A percentile compares a stretch with the other conserved stretches of the same genome.
Conservation (phyloP, 2,113 vertebrate species). For the Melanostigma gelatinosum region DNA sequence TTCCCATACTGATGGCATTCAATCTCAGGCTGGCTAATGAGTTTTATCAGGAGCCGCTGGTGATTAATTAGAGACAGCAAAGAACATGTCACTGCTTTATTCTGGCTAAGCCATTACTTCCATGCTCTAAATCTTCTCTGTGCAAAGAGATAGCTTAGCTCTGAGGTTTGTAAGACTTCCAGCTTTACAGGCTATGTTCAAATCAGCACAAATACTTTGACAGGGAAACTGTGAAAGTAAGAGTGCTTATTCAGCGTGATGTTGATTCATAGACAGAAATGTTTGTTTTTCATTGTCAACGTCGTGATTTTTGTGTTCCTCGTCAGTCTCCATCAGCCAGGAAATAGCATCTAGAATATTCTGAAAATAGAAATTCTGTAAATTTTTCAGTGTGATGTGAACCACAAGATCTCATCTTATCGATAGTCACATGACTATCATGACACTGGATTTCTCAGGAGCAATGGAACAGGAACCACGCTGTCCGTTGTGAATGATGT, state of each 20-base stretch:
- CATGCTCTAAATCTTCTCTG: conserved; percentile 38
- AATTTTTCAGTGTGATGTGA: background rate
- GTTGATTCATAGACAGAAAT: background rate
- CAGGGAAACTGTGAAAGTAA: background rate
- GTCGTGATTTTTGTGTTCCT: background rate
- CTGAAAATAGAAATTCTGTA: background rate
- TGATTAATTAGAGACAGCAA: conserved; percentile 80
- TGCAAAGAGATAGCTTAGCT: conserved; percentile 47
- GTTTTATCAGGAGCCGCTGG: conserved; percentile 78
- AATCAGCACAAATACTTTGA: conserved; percentile 27
- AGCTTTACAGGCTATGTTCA: conserved; percentile 29
- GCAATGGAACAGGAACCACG: background rate
- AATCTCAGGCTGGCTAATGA: conserved; percentile 75
- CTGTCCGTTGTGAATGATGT: conserved; percentile 32
- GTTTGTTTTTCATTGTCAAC: background rate
- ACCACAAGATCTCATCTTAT: background rate
- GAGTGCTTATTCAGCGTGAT: background rate
- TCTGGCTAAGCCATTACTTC: conserved; percentile 61
- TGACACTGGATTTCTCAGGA: background rate
- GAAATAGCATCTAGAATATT: background rate
- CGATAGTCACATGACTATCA: conserved; percentile 9
- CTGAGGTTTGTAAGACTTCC: conserved; percentile 31
- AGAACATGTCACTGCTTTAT: conserved; percentile 69
- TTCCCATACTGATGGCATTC: conserved; percentile 69
- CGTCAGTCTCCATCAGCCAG: background rate